These are phyloP conservation scores for Rhamphomyia laevipes DNA, from an alignment of 2,888 invertebrate species.

Conservation along the genomic window DNA sequence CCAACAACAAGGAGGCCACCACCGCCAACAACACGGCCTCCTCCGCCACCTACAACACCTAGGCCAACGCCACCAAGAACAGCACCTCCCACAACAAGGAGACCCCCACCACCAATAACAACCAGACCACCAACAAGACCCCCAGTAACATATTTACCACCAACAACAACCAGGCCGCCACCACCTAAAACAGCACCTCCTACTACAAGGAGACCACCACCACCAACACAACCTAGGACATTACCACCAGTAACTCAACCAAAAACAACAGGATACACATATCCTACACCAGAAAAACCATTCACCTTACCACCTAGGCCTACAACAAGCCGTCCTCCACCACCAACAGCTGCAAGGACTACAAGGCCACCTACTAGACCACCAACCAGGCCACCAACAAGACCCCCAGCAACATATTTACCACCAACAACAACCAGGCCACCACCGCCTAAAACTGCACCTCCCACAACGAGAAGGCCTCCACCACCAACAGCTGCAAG, in stretches of 20 bases:
- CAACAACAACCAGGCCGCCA: conserved; percentile 4
- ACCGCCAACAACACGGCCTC: conserved; percentile 1
- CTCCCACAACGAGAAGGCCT: conserved; percentile 18
- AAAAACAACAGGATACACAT: conserved; percentile 8
- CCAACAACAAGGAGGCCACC: not conserved
- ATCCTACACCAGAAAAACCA: conserved; percentile 7
- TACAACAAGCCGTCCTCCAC: not conserved
- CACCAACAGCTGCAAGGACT: conserved; percentile 7
- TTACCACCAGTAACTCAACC: not conserved
- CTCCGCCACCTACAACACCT: conserved; percentile 1
- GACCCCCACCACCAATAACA: conserved; percentile 5
- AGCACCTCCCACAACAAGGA: conserved; percentile 2
- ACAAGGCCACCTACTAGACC: conserved; percentile 3
- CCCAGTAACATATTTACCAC: conserved; percentile 4
- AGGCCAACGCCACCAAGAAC: conserved; percentile 5
- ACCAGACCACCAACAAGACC: not conserved
- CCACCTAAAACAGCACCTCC: too few species aligned
- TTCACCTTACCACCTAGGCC: conserved; percentile 4
- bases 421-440: conserved; percentile 13
- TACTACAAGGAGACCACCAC: conserved; percentile 13
- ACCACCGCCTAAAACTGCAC: conserved; percentile 8
- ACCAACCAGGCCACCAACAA: conserved; percentile 8
- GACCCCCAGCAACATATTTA: not conserved
- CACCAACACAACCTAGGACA: conserved; percentile 4
- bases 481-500: conserved; percentile 4